Base-by-base conservation (phyloP, 2,888 invertebrate genomes). In the Acanthosepion lycidas region DNA sequence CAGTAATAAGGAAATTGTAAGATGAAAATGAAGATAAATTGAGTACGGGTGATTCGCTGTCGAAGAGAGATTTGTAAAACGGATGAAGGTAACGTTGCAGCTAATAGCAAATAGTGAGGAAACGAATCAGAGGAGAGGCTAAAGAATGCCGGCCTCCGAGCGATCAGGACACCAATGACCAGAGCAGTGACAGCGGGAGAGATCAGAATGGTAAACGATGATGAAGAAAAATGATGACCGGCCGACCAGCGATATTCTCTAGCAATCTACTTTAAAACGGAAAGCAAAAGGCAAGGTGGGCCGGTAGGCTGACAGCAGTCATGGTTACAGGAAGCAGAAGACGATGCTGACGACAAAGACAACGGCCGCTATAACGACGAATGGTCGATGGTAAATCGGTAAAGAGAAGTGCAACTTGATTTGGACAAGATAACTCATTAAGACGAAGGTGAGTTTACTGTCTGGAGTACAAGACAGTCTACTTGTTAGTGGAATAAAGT, bases 1-100 rank as follows among this genome's bases (percentile, higher is more conserved):
- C 78, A 78, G 78, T 78, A 78, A 78, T 78, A 78, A 78, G 78
- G 78, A 78, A 78, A 78, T 78, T 33, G 78, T 78, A n/a, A n/a
- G 78, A 78, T 78, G 15, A n/a, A 78, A 78, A 78, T 78, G 78
- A 78, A 78, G 78, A 78, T 78, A 33, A 78, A 78, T 78, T n/a
- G 78, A 5, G n/a, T n/a, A 78, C n/a, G 78, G 78, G 78, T 78
- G 78, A 78, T 23, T 78, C 78, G n/a, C 33, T n/a, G 78, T 78
- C 78, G 78, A 78, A 78, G 78, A 33, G 78, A 78, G 33, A 78
- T 78, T 78, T 78, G 78, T 78, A 78, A 78, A 78, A 33, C 78
- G 78, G 78, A 78, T 78, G 78, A 78, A 78, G n/a, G n/a, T 78
- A 78, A 78, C 78, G n/a, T n/a, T 78, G n/a, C 33, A n/a, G 78